Conservation (phyloP, 2,888 invertebrate genomes). For the Cephus sareptanus region DNA sequence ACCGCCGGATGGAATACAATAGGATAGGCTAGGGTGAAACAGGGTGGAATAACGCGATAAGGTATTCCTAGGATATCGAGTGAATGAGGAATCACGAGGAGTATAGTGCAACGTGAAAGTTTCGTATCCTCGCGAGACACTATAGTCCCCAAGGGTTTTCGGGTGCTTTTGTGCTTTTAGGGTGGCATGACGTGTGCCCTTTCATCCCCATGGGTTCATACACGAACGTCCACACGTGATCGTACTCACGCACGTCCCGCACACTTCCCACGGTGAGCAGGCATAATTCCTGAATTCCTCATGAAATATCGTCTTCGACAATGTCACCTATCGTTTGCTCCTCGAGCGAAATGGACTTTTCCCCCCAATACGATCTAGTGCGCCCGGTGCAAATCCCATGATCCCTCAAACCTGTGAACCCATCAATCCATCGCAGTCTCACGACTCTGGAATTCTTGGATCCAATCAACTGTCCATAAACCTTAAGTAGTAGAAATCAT, state of each 20-base stretch:
- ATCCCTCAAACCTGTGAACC: not conserved
- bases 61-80: not conserved
- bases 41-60: not conserved
- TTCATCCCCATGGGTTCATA: conserved; percentile 24
- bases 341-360: not conserved
- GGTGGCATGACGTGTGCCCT: conserved; percentile 31
- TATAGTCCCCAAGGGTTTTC: conserved; percentile 15
- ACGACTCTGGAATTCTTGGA: not conserved
- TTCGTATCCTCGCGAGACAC: conserved; percentile 18
- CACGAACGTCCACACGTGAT: conserved; percentile 15
- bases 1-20: not conserved
- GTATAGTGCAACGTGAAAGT: not conserved
- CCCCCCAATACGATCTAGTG: not conserved
- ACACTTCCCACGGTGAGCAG: conserved; percentile 21
- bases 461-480: not conserved
- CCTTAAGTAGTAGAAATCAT: not conserved
- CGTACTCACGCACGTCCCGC: conserved; percentile 6
- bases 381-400: not conserved
- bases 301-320: not conserved
- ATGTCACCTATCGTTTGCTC: not conserved
- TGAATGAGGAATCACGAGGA: not conserved
- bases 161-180: conserved; percentile 29
- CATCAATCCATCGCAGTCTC: not conserved
- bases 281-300: conserved; percentile 17
- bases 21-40: too few species aligned